phyloP scores from a whole-genome alignment of 2,797 vertebrate genomes.

The Sciurus vulgaris region DNA sequence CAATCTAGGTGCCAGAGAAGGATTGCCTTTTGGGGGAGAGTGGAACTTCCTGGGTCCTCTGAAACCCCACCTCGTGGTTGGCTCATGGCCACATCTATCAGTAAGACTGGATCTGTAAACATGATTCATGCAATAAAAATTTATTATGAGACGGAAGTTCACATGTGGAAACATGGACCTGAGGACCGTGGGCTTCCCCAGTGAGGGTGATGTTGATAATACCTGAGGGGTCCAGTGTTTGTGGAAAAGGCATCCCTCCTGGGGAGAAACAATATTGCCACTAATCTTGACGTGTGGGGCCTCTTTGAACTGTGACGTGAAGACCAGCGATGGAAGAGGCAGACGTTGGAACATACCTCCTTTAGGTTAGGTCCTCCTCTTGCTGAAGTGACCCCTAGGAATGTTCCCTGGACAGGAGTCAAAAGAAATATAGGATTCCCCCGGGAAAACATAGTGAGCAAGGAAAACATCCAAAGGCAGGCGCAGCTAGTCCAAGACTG shows the following conservation, averaged over 20 bases:
- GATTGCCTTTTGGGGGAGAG: not conserved
- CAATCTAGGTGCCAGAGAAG: not conserved
- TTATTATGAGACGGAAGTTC: not conserved
- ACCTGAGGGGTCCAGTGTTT: not conserved
- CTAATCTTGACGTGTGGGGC: not conserved
- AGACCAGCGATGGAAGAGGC: not conserved
- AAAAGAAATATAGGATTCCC: not conserved
- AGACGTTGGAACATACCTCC: not conserved
- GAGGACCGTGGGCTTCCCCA: not conserved
- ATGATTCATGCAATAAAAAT: not conserved
- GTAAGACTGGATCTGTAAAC: not conserved
- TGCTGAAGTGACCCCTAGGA: not conserved
- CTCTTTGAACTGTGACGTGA: not conserved
- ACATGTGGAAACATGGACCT: not conserved
- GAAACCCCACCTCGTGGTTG: not conserved
- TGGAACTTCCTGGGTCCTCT: not conserved
- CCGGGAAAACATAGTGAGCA: not conserved
- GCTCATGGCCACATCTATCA: not conserved
- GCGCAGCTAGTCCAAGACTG: not conserved
- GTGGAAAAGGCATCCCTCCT: not conserved
- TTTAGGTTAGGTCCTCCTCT: not conserved
- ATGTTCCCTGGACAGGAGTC: not conserved
- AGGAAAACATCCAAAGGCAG: not conserved
- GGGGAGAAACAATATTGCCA: fast-evolving
- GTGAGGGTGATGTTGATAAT: not conserved